phyloP scores from a whole-genome alignment of 2,888 invertebrate species.

The Epiblema foenella region DNA sequence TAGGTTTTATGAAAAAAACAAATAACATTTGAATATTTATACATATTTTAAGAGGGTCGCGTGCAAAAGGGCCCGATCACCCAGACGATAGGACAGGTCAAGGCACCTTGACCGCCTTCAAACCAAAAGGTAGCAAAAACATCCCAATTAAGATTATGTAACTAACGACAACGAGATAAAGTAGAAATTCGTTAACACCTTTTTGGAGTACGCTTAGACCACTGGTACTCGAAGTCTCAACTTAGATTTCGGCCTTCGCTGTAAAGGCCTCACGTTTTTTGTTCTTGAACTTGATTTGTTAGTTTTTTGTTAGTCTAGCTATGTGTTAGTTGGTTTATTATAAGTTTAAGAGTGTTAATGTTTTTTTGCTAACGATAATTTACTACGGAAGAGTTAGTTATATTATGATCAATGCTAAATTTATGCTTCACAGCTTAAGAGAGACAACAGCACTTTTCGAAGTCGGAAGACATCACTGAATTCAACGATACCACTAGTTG shows the following conservation, averaged over 20 bases:
- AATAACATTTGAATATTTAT: background rate
- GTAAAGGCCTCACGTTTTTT: constrained; percentile 18
- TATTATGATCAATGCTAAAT: background rate
- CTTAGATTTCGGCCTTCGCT: constrained; percentile 26
- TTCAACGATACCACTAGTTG: no score
- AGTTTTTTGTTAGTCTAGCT: constrained; percentile 29
- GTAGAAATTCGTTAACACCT: background rate
- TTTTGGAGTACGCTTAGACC: background rate
- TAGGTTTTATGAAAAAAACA: background rate
- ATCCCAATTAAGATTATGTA: background rate
- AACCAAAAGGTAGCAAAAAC: constrained; percentile 10
- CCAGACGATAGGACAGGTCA: constrained; percentile 18
- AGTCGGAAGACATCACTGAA: no score
- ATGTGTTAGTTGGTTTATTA: constrained; percentile 2
- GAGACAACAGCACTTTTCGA: no score
- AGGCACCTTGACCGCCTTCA: constrained; percentile 4
- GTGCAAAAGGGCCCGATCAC: constrained; percentile 24
- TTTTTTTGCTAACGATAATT: background rate
- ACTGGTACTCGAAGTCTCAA: background rate
- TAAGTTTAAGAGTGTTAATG: background rate
- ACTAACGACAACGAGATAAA: background rate
- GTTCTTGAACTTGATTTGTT: constrained; percentile 23
- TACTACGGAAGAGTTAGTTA: background rate
- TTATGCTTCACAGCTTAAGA: no score
- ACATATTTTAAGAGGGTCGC: constrained; percentile 16